phyloP scores from a whole-genome alignment of 2,888 invertebrate genomes.

The Ernsta delagoae region DNA sequence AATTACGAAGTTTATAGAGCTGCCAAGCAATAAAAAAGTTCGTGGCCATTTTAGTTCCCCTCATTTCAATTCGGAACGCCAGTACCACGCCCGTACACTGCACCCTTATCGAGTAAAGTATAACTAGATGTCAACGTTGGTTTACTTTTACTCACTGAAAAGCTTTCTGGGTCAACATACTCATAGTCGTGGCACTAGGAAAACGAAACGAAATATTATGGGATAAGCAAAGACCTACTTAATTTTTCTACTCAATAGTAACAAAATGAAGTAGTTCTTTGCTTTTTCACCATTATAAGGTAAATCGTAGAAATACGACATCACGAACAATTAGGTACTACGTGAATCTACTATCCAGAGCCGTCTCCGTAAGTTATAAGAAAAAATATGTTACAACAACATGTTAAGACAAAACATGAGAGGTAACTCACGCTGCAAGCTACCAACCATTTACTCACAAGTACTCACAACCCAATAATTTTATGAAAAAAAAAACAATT shows the following conservation, averaged over 20 bases:
- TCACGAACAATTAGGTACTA: too few species aligned
- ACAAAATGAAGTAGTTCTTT: too few species aligned
- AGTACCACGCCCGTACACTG: slow-evolving; percentile 21
- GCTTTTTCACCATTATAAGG: too few species aligned
- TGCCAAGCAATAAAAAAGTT: background rate
- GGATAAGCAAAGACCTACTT: too few species aligned
- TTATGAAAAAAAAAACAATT: too few species aligned
- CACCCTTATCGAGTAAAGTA: slow-evolving; percentile 21
- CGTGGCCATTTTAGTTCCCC: slow-evolving; percentile 2
- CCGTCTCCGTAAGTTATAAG: too few species aligned
- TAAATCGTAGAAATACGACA: too few species aligned
- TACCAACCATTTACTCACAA: too few species aligned
- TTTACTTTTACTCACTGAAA: slow-evolving; percentile 17
- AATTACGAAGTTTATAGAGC: background rate
- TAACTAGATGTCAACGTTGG: slow-evolving; percentile 20
- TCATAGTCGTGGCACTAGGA: slow-evolving; percentile 1
- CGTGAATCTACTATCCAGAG: too few species aligned
- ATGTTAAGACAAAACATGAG: background rate
- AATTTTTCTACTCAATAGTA: too few species aligned
- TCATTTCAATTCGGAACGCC: slow-evolving; percentile 15
- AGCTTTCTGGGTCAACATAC: slow-evolving; percentile 24
- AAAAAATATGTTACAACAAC: background rate
- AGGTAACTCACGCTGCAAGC: background rate
- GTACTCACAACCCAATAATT: slow-evolving; percentile 14
- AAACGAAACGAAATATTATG: background rate